phyloP scores from a whole-genome alignment of 2,797 vertebrate genomes.

The Sebastiscus tertius region DNA sequence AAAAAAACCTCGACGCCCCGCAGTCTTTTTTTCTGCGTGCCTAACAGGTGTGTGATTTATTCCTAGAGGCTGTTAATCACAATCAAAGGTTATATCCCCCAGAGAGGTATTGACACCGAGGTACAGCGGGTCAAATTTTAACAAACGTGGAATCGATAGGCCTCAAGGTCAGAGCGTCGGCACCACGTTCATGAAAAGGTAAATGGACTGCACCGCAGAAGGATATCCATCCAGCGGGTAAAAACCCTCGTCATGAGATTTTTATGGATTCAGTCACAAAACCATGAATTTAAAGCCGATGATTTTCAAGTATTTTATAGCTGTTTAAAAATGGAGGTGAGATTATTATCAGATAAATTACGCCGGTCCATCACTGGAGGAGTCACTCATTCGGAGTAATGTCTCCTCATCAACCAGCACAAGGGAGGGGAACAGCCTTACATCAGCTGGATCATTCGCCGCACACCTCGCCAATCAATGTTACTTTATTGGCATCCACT shows the following conservation, averaged over 20 bases:
- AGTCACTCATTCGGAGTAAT: slow-evolving; percentile 56
- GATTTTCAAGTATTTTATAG: slow-evolving; percentile 67
- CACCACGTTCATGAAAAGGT: slow-evolving; percentile 19
- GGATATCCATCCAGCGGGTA: slow-evolving; percentile 19
- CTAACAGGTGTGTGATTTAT: slow-evolving; percentile 33
- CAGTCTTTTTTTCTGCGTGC: background rate
- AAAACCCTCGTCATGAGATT: slow-evolving; percentile 19
- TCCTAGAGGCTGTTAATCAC: slow-evolving; percentile 51
- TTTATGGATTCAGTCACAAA: slow-evolving; percentile 54
- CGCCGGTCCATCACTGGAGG: slow-evolving; percentile 37
- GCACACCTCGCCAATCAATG: slow-evolving; percentile 57
- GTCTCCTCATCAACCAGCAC: slow-evolving; percentile 43
- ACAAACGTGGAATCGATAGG: slow-evolving; percentile 46
- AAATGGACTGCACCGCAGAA: slow-evolving; percentile 14
- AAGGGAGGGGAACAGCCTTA: slow-evolving; percentile 1
- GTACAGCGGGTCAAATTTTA: slow-evolving; percentile 43
- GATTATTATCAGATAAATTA: slow-evolving; percentile 68
- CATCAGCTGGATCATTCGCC: slow-evolving; percentile 33
- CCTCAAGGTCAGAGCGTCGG: slow-evolving; percentile 44
- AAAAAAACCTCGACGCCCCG: background rate
- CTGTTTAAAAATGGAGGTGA: slow-evolving; percentile 63
- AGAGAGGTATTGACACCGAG: slow-evolving; percentile 46
- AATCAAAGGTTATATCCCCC: slow-evolving; percentile 23
- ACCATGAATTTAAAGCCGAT: slow-evolving; percentile 60
- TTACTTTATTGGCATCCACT: slow-evolving; percentile 38